phyloP scores from a whole-genome alignment of 2,888 invertebrate genomes.

The Callyntrura sp. region DNA sequence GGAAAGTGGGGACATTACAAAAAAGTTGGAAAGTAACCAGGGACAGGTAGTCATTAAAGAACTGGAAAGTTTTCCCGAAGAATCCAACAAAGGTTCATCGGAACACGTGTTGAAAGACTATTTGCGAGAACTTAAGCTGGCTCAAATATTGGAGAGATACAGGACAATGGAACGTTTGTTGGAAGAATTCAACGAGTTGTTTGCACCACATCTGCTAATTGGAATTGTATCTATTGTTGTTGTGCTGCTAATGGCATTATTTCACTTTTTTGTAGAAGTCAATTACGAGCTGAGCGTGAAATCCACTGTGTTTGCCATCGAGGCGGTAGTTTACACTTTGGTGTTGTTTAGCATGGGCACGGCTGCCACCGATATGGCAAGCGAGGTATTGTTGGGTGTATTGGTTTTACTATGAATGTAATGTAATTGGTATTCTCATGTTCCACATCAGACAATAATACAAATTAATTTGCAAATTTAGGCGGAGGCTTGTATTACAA shows the following conservation, averaged over 20 bases:
- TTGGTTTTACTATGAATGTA: too few species aligned
- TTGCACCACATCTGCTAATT: constrained; percentile 65
- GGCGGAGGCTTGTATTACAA: constrained; percentile 69
- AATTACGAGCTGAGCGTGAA: constrained; percentile 18
- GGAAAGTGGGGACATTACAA: constrained; percentile 9
- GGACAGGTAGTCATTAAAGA: too few species aligned
- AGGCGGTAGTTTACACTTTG: constrained; percentile 56
- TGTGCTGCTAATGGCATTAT: constrained; percentile 60
- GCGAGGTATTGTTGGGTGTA: constrained; percentile 55
- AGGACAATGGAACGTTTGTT: constrained; percentile 55
- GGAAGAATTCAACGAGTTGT: constrained; percentile 61
- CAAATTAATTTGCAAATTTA: constrained; percentile 14
- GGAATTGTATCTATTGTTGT: constrained; percentile 55
- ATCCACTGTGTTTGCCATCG: constrained; percentile 44
- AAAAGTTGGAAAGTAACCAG: too few species aligned
- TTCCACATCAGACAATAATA: too few species aligned
- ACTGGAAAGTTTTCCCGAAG: not conserved
- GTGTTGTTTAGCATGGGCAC: constrained; percentile 51
- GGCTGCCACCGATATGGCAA: constrained; percentile 60
- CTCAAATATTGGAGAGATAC: constrained; percentile 55
- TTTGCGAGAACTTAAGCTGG: constrained; percentile 50
- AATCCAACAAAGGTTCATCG: not conserved
- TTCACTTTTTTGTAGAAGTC: constrained; percentile 64
- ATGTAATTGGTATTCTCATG: too few species aligned
- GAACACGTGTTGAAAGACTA: constrained; percentile 27